Conservation (phyloP, 2,888 invertebrate species). For the Toxonevra muliebris region DNA sequence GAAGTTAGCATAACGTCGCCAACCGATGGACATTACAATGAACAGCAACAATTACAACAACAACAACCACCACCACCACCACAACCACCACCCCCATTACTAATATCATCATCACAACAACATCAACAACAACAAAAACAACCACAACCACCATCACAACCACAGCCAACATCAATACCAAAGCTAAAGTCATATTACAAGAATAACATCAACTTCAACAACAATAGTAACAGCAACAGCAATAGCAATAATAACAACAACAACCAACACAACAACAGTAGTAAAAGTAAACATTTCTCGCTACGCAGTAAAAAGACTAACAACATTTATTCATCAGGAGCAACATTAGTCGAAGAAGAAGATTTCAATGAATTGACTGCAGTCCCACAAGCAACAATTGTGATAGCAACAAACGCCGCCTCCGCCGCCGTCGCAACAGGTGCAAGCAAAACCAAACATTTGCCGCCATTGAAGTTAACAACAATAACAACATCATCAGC, state of each 20-base stretch:
- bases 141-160: constrained; percentile 20
- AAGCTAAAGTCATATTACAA: constrained; percentile 15
- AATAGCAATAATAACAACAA: constrained; percentile 39
- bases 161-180: constrained; percentile 21
- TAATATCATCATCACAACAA: constrained; percentile 37
- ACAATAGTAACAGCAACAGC: constrained; percentile 48
- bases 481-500: constrained; percentile 29
- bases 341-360: constrained; percentile 60
- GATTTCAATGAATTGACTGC: constrained; percentile 58
- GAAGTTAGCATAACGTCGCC: constrained; percentile 63
- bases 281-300: constrained; percentile 43
- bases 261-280: constrained; percentile 45
- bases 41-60: constrained; percentile 20
- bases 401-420: constrained; percentile 39
- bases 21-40: constrained; percentile 44
- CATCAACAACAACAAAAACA: constrained; percentile 45
- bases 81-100: constrained; percentile 33
- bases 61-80: constrained; percentile 6
- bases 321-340: constrained; percentile 61
- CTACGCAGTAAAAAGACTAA: constrained; percentile 48
- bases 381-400: constrained; percentile 41
- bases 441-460: constrained; percentile 34
- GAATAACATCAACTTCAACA: constrained; percentile 33
- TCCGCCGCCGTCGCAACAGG: constrained; percentile 26
- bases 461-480: constrained; percentile 41